phyloP scores from a whole-genome alignment of 2,113 vertebrate species.

The Crypturellus undulatus region DNA sequence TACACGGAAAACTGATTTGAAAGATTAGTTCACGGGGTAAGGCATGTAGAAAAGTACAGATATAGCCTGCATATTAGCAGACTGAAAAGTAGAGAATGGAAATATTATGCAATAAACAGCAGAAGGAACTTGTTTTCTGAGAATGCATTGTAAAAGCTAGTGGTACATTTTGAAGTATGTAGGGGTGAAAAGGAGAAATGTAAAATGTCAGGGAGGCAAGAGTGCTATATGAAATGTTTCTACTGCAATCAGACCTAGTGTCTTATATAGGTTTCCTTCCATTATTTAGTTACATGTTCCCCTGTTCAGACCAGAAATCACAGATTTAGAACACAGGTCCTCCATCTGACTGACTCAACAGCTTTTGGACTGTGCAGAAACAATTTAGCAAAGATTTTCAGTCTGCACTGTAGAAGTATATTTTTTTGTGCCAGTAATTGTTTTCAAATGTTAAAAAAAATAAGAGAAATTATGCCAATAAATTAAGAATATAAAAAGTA shows the following conservation, averaged over 20 bases:
- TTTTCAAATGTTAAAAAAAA: not conserved
- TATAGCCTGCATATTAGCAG: not conserved
- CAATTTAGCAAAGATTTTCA: not conserved
- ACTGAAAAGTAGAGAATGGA: not conserved
- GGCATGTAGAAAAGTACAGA: not conserved
- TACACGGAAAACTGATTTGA: not conserved
- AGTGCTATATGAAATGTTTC: not conserved
- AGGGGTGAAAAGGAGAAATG: not conserved
- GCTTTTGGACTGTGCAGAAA: not conserved
- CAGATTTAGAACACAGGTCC: not conserved
- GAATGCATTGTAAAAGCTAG: not conserved
- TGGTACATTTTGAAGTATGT: not conserved
- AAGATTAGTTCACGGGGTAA: not conserved
- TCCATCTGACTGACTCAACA: not conserved
- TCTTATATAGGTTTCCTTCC: not conserved
- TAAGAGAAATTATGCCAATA: not conserved
- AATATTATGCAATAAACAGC: not conserved
- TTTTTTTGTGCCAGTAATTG: not conserved
- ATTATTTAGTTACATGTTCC: not conserved
- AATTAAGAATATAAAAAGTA: not conserved
- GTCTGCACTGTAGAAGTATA: not conserved
- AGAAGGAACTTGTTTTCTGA: not conserved
- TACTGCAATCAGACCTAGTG: not conserved
- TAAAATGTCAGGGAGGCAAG: not conserved
- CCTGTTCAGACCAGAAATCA: not conserved